Percentiles rank a stretch among this genome's conserved stretches.
Evolutionary conservation across 2,797 vertebrate genomes (phyloP).

Genomic region (Sebastiscus tertius): DNA sequence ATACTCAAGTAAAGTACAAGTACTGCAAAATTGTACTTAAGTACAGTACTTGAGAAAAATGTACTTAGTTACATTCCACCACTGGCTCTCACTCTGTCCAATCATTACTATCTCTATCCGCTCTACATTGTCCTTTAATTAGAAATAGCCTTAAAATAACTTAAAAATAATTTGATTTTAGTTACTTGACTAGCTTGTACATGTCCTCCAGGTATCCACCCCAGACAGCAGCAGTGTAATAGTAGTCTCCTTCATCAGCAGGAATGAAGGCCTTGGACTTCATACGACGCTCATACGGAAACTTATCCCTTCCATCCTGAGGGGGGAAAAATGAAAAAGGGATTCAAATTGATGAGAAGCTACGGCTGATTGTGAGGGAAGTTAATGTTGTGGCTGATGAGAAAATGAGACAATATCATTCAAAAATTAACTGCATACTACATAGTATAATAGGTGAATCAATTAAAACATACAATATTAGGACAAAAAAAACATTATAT

Average conservation of each 20-base stretch:
- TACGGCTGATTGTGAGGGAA: not conserved
- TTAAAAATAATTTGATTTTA: not conserved
- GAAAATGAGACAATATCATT: not conserved
- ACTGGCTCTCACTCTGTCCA: not conserved
- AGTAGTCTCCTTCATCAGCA: slow-evolving; percentile 81
- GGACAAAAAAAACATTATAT: not conserved
- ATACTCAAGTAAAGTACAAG: too few species aligned
- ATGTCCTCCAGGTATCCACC: slow-evolving; percentile 78
- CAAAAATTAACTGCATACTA: not conserved
- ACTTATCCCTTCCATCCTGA: slow-evolving; percentile 26
- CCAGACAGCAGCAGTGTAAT: slow-evolving; percentile 80
- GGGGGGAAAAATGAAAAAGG: not conserved
- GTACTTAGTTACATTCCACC: too few species aligned
- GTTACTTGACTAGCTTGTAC: slow-evolving; percentile 72
- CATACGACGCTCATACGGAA: slow-evolving; percentile 82
- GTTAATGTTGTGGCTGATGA: not conserved
- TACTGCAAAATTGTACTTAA: too few species aligned
- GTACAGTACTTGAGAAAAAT: too few species aligned
- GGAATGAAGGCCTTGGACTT: slow-evolving; percentile 80
- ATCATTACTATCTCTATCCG: not conserved
- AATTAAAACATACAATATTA: too few species aligned
- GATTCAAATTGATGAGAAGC: not conserved
- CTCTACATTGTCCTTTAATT: too few species aligned
- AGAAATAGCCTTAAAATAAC: not conserved
- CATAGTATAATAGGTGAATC: not conserved